Evolutionary conservation across 1,140 invertebrate species (phyloP).

Genomic region (Pseudobourletiella spinata): DNA sequence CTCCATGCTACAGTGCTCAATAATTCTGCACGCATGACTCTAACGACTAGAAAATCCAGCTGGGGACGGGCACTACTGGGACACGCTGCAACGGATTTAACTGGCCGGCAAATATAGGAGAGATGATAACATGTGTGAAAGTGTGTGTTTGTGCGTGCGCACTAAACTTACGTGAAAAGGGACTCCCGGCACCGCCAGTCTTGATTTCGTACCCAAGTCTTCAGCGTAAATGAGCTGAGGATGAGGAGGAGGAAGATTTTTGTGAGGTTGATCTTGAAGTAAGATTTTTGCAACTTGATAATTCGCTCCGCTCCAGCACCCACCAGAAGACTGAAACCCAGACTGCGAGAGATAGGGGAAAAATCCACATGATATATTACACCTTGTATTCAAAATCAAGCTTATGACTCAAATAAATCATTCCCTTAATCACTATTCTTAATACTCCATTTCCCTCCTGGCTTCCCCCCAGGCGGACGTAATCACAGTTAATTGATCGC

Average conservation of each 20-base stretch:
- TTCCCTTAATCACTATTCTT: conserved; percentile 25
- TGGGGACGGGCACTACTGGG: no score
- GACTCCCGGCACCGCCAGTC: conserved; percentile 71
- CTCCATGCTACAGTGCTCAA: no score
- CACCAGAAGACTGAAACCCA: conserved; percentile 56
- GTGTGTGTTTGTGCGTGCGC: no score
- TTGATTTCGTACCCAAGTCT: conserved; percentile 59
- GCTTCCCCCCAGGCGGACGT: no score
- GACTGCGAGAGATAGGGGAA: no score
- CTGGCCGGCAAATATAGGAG: no score
- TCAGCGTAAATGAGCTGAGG: conserved; percentile 51
- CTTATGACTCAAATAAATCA: conserved; percentile 22
- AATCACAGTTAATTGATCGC: background rate
- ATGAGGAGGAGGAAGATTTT: conserved; percentile 48
- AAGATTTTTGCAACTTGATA: conserved; percentile 47
- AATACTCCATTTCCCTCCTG: conserved; percentile 22
- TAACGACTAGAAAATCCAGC: no score
- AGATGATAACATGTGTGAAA: no score
- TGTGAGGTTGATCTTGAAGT: conserved; percentile 43
- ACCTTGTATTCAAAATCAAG: conserved; percentile 27
- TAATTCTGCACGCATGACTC: no score
- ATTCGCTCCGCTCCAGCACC: conserved; percentile 50
- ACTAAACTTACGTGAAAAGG: conserved; percentile 57
- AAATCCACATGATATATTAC: conserved; percentile 25
- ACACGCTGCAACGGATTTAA: no score